Evolutionary conservation across 2,113 vertebrate genomes (phyloP).

Genomic region (Cyphotilapia sp.): DNA sequence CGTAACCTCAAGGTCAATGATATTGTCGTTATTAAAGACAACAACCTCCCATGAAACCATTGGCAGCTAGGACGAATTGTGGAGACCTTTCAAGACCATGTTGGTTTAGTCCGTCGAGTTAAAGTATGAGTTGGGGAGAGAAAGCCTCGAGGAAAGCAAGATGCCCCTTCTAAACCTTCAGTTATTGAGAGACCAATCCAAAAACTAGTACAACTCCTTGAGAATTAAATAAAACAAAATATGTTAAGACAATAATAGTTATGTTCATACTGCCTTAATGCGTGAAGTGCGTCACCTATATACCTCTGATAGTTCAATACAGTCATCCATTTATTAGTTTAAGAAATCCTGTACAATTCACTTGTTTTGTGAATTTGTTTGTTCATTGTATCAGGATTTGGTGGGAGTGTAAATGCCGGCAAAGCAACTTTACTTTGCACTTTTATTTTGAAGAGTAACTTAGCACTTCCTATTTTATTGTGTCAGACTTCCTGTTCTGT

Average conservation of each 20-base stretch:
- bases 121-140: not conserved
- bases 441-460: not conserved
- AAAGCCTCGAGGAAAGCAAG: not conserved
- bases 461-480: not conserved
- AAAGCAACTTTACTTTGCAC: not conserved
- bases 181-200: not conserved
- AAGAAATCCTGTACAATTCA: not conserved
- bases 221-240: not conserved
- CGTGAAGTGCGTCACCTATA: not conserved
- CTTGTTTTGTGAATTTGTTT: not conserved
- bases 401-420: not conserved
- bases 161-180: not conserved
- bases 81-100: not conserved
- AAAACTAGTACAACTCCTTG: not conserved
- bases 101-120: not conserved
- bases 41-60: not conserved
- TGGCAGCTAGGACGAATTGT: not conserved
- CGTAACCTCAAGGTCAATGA: not conserved
- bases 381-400: not conserved
- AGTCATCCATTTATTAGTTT: not conserved
- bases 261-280: accelerated
- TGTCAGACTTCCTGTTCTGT: not conserved
- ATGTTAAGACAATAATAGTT: not conserved
- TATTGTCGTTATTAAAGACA: not conserved
- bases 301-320: not conserved